Evolutionary conservation across 2,113 vertebrate species (phyloP).

Genomic region (Theristicus caerulescens): DNA sequence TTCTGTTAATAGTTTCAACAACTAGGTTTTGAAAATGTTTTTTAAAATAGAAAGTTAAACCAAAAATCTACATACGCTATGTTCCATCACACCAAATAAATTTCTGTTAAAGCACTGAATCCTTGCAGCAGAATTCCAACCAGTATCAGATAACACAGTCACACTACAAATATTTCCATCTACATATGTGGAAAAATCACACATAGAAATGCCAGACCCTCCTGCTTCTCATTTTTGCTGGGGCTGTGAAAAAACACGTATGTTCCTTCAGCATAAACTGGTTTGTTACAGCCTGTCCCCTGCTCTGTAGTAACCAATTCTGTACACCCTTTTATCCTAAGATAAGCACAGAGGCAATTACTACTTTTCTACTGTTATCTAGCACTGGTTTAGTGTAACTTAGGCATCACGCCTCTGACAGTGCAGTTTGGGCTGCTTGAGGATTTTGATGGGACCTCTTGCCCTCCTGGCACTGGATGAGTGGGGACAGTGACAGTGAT

Average conservation of each 20-base stretch:
- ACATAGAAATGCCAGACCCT: neutral
- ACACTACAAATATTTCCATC: neutral
- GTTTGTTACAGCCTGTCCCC: neutral
- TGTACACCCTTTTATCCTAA: neutral
- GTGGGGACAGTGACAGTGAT: neutral
- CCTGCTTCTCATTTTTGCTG: neutral
- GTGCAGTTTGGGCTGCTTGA: neutral
- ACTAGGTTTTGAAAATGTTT: neutral
- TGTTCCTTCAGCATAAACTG: fast-evolving
- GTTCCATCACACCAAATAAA: neutral
- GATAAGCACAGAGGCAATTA: fast-evolving
- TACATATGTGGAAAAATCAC: neutral
- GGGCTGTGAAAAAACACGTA: neutral
- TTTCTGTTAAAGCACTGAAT: neutral
- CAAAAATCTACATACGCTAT: neutral
- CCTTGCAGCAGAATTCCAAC: neutral
- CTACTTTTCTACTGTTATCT: neutral
- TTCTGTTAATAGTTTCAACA: neutral
- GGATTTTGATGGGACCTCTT: neutral
- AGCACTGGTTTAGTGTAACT: neutral
- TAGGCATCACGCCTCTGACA: fast-evolving
- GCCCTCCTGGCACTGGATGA: neutral
- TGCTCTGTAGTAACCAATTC: neutral
- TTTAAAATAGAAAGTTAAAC: neutral
- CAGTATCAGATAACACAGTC: neutral